A percentile compares a stretch with the other conserved stretches of the same genome.
phyloP scores from a whole-genome alignment of 2,888 invertebrate species.

The Drosophila multiciliata region DNA sequence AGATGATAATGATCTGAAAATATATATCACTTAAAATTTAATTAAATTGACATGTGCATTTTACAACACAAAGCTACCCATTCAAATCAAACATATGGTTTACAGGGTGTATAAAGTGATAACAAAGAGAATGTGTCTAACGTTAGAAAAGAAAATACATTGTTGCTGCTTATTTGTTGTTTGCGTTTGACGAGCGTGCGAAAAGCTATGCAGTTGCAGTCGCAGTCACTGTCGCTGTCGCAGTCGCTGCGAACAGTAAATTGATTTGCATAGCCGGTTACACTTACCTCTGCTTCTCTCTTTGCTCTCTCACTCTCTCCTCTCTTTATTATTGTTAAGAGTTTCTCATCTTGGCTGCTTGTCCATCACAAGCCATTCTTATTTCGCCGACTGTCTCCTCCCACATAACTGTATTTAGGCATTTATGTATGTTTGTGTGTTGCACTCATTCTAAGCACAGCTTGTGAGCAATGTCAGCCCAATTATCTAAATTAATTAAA shows the following conservation, averaged over 20 bases:
- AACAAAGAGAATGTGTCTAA: neutral
- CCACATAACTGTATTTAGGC: neutral
- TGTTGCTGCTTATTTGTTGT: conserved; percentile 7
- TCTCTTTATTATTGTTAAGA: conserved; percentile 5
- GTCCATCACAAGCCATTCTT: conserved; percentile 2
- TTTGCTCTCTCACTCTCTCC: conserved; percentile 4
- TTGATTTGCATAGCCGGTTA: conserved; percentile 70
- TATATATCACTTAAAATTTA: neutral
- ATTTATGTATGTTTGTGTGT: neutral
- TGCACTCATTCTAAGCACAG: conserved; percentile 14
- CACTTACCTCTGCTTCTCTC: conserved; percentile 54
- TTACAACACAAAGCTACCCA: neutral
- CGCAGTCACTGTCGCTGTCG: conserved; percentile 6
- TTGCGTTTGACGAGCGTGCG: conserved; percentile 14
- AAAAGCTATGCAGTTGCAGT: conserved; percentile 14
- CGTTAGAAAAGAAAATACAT: neutral
- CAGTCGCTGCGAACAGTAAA: conserved; percentile 28
- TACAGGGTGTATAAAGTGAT: conserved; percentile 9
- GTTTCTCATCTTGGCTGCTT: neutral
- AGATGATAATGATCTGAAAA: neutral
- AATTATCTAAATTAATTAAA: conserved; percentile 75
- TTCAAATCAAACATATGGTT: neutral
- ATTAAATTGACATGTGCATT: neutral
- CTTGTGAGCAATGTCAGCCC: conserved; percentile 1
- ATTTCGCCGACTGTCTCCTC: conserved; percentile 2